Base-by-base conservation (phyloP, 2,888 invertebrate species). In the Gnatocerus cornutus region DNA sequence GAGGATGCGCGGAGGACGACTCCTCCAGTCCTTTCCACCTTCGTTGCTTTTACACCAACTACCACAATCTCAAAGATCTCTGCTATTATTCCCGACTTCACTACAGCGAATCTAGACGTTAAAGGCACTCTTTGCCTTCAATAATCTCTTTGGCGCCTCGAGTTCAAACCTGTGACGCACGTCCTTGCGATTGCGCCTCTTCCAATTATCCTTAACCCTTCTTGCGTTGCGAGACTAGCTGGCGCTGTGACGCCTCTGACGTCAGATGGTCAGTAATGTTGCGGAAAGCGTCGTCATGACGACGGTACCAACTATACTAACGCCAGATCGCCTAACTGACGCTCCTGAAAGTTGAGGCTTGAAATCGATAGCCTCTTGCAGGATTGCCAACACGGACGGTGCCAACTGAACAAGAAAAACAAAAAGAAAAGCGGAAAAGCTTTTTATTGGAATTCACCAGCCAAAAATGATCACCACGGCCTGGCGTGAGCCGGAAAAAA, bases 191-290 rank as follows among this genome's bases (percentile, higher is more conserved):
- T 43, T 50, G 82, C 82, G 79, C 66, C 72, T 71, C 68, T 68
- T 59, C 52, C 81, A 83, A 86, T 85, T 86, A 86, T 86, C 85
- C 87, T 81, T 81, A 81, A 79, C 85, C 84, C 87, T 87, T 87
- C 87, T 87, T 86, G 85, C 85, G 21, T 21, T 21, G 21, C 21
- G 21, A 87, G 86, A 87, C 86, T 77, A 77, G 73, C 75, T 78
- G 81, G 79, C 80, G 81, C 78, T 78, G 73, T 83, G 83, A 83
- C 84, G 83, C 81, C 78, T 77, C 72, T 83, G 83, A 83, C 84
- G 83, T 84, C 83, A 84, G 76, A 78, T 71, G 77, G 78, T 80
- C 79, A 82, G 79, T 79, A 81, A 81, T 81, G 83, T 84, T 84
- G 83, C 84, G 83, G 83, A 84, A 82, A 81, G 77, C 79, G 81